Evolutionary conservation across 2,113 vertebrate species (phyloP), one percentile per base, ranked within the genome.

Genomic region (Chitala chitala): DNA sequence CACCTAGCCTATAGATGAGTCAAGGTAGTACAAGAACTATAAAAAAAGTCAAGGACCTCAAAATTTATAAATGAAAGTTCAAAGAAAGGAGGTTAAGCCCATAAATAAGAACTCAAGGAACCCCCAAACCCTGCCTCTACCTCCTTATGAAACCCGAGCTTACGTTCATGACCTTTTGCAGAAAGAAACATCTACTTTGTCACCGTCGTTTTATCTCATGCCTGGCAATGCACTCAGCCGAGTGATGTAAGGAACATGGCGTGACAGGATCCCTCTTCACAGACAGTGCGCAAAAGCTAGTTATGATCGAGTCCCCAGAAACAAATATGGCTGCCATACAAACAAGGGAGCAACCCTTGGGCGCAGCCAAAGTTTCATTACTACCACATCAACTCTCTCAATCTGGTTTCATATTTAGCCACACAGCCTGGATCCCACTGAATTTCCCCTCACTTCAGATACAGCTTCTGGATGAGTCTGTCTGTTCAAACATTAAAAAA

Each of bases 401-500:
- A 24, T 40, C 38, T 66, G 64, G 38, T 66, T 66, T 69, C 46
- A 69, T 33, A 69, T 29, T 69, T 33, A 20, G n/a, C 40, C 38
- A n/a, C 12, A 55, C 22, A 69, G 24, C 33, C 26, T 56, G 22
- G 69, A 69, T 75, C 15, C 36, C 36, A 15, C 48, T 46, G 26
- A 46, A 42, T 69, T 42, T 33, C 40, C n/a, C 17, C 20, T 54
- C 2, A n/a, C 63, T 54, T 7, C 26, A 74, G 59, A 65, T 48
- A 24, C 22, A 13, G 50, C 53, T 55, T 58, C 22, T 75, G 26
- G 51, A 46, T 44, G 22, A 69, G 72, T 64, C 54, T 78, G 81
- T 78, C 79, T 80, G 81, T 80, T 84, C 75, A 77, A 82, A 84
- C 81, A 71, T 80, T 87, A 68, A 75, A 75, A 84, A 86, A 84